Evolutionary conservation across 2,888 invertebrate species (phyloP), one percentile per base, ranked within the genome.

Genomic region (Tinea semifulvella): DNA sequence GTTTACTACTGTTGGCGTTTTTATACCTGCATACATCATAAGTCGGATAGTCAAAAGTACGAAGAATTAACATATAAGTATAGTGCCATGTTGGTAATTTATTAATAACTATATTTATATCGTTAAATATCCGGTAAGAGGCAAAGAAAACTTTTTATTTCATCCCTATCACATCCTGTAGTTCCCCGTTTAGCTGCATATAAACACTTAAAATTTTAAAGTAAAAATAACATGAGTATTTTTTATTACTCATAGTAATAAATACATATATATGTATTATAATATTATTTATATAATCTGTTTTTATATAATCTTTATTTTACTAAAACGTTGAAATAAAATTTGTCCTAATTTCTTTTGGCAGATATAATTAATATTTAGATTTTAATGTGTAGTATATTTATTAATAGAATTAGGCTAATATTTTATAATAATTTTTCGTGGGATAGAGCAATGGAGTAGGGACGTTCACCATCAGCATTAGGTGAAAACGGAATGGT

Each of bases 161-260:
- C 5, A 22, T 7, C 8, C 6, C 3, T 31, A 4, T 27, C 3
- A 7, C 11, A 31, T 31, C 13, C 31, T 31, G 31, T 31, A 31
- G 13, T 11, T 31, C 31, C 31, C 13, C 3, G 14, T 31, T 31
- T 14, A 13, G 31, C 31, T 31, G 31, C 13, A 31, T 31, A 31
- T 13, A 11, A 31, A 31, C 5, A n/a, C n/a, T 2, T n/a, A n/a
- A n/a, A n/a, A n/a, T n/a, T 31, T 31, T 31, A 7, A 31, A 14
- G 26, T 42, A 42, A 38, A 31, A 49, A 46, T 42, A 47, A 31
- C 42, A 22, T 27, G 26, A 27, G 44, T 31, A 13, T 8, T 17
- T 35, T 13, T 17, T 8, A 35, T 17, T 14, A 8, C n/a, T 35
- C 16, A 17, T 14, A 26, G 2, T 26, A 26, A n/a, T 26, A n/a